A percentile compares a stretch with the other conserved stretches of the same genome.
These are phyloP conservation scores for Ailuropoda melanoleuca DNA, from an alignment of 2,113 vertebrate genomes.

Conservation along the genomic window DNA sequence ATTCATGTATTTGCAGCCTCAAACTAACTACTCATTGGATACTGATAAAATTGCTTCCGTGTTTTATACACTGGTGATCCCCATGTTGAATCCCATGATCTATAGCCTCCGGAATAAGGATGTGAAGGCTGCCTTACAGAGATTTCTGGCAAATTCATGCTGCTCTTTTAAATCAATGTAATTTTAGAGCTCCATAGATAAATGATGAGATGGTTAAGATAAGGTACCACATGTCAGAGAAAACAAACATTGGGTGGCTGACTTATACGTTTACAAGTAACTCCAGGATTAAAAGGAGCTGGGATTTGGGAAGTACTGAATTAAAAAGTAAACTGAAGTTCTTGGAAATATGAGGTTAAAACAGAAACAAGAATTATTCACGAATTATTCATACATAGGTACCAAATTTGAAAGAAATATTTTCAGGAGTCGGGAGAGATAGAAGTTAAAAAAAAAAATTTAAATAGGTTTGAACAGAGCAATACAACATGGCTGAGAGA, in stretches of 20 bases:
- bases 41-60: conserved; percentile 65
- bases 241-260: background rate
- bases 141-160: background rate
- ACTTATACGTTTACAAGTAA: background rate
- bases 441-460: background rate
- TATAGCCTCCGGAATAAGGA: conserved; percentile 68
- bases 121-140: conserved; percentile 49
- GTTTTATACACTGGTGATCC: conserved; percentile 69
- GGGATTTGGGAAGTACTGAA: rapidly evolving
- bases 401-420: background rate
- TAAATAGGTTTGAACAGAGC: background rate
- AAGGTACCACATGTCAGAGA: rapidly evolving
- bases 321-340: background rate
- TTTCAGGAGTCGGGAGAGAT: background rate
- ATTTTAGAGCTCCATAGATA: background rate
- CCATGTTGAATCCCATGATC: conserved; percentile 73
- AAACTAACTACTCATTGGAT: conserved; percentile 36
- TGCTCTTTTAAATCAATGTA: background rate
- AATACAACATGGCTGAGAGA: background rate
- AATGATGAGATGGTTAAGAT: background rate
- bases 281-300: background rate
- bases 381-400: background rate
- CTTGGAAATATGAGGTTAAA: background rate
- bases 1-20: conserved; percentile 55
- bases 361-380: background rate